Base-by-base conservation (phyloP, 2,888 invertebrate species). In the Scaptomyza flava region DNA sequence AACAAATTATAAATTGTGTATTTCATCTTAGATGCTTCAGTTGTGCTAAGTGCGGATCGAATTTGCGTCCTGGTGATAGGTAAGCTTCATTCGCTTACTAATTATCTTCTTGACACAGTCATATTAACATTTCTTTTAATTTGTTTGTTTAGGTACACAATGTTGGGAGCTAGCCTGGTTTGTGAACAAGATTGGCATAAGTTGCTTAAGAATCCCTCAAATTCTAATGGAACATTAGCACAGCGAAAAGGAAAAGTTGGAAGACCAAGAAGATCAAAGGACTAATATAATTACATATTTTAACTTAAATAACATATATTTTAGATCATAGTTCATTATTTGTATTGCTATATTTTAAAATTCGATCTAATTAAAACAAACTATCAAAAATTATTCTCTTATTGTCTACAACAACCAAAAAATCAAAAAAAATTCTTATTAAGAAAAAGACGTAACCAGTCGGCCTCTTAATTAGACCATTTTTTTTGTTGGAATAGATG, bases 111-210 rank as follows among this genome's bases (percentile, higher is more conserved):
- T 20, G n/a, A 14, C 7, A 14, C 1, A 12, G 12, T 14, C n/a
- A 0, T 11, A 43, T 9, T 47, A 17, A 33, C 12, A 9, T 8
- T 23, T n/a, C 31, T 2, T 58, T 27, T 47, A 30, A 6, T 33
- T 17, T 23, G 17, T 45, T 41, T 23, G 87, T 86, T 30, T 91
- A 95, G 95, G 93, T 98, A 97, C 93, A 96, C 97, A 93, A 95
- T 98, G 94, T 93, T 98, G 87, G 96, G 96, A 90, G 98, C 98
- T 79, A 96, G 95, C 91, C 94, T 98, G 91, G 96, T 98, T 77
- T 98, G 98, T 94, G 98, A 98, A 93, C 96, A 97, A 93, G 98
- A 98, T 93, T 98, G 97, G 96, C 96, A 97, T 93, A 98, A 98
- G 93, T 94, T 98, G 91, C 95, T 97, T 92, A 96, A 97, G 93